These are phyloP conservation scores for Spizella passerina DNA, from an alignment of 2,797 vertebrate species.

Conservation along the genomic window DNA sequence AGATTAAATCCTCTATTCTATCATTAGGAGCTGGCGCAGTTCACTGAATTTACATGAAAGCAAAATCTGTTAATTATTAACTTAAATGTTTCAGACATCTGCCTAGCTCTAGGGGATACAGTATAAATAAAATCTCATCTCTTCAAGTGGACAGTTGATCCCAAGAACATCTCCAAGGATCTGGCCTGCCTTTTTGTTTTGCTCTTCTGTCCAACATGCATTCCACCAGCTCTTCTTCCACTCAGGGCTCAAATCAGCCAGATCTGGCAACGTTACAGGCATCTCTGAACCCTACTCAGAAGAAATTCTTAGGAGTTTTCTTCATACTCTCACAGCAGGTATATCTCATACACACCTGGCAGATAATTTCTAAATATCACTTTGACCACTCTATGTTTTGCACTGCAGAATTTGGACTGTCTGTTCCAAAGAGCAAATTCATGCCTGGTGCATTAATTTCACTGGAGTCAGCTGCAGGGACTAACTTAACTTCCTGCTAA, in stretches of 20 bases:
- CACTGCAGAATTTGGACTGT: background rate
- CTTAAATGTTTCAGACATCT: conserved; percentile 14
- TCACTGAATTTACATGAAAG: background rate
- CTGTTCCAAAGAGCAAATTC: background rate
- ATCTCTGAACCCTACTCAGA: background rate
- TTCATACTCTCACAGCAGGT: background rate
- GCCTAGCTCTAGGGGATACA: conserved; percentile 2
- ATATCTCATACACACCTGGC: background rate
- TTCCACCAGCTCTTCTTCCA: background rate
- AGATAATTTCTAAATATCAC: background rate
- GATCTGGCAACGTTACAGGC: background rate
- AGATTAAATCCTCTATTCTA: background rate
- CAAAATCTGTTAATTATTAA: conserved; percentile 46
- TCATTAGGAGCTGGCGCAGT: background rate
- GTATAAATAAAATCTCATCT: conserved; percentile 35
- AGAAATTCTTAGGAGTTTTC: background rate
- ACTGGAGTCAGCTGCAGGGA: background rate
- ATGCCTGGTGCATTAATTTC: background rate
- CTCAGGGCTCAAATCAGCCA: background rate
- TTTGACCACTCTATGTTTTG: background rate
- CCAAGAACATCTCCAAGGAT: conserved; percentile 8
- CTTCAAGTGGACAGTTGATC: conserved; percentile 3
- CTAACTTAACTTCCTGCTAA: background rate
- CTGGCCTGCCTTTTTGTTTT: conserved; percentile 7
- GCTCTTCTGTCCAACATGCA: background rate